phyloP scores from a whole-genome alignment of 2,888 invertebrate genomes.

The Cephus pulcher region DNA sequence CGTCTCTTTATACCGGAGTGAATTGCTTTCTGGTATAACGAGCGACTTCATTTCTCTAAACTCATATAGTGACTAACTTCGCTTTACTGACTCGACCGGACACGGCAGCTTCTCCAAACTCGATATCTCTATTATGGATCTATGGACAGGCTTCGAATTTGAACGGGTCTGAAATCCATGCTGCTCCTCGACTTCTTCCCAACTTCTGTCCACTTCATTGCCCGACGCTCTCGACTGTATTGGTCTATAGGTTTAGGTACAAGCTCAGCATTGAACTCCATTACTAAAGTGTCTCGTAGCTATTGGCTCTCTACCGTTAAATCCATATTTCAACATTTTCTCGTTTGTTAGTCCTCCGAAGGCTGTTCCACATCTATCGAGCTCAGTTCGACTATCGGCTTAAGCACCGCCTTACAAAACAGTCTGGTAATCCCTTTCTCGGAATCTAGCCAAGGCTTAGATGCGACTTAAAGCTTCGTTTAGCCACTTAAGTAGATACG shows the following conservation, averaged over 20 bases:
- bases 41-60: not conserved
- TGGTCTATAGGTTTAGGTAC: not conserved
- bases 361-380: constrained; percentile 4
- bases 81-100: not conserved
- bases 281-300: not conserved
- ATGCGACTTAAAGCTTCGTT: constrained; percentile 22
- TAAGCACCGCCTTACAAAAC: constrained; percentile 9
- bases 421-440: constrained; percentile 16
- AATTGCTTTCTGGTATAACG: not conserved
- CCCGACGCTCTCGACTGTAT: not conserved
- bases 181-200: not conserved
- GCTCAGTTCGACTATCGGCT: constrained; percentile 2
- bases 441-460: constrained; percentile 20
- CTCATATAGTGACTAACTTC: not conserved
- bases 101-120: not conserved
- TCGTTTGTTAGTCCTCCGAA: not conserved
- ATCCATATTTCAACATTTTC: not conserved
- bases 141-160: not conserved
- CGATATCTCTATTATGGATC: not conserved
- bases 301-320: not conserved
- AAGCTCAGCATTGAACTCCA: not conserved
- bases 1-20: not conserved
- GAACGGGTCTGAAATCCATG: not conserved
- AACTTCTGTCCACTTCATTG: not conserved
- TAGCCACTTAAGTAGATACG: constrained; percentile 23